A percentile compares a stretch with the other conserved stretches of the same genome.
Evolutionary conservation across 2,797 vertebrate species (phyloP).

Genomic region (Cygnus olor): DNA sequence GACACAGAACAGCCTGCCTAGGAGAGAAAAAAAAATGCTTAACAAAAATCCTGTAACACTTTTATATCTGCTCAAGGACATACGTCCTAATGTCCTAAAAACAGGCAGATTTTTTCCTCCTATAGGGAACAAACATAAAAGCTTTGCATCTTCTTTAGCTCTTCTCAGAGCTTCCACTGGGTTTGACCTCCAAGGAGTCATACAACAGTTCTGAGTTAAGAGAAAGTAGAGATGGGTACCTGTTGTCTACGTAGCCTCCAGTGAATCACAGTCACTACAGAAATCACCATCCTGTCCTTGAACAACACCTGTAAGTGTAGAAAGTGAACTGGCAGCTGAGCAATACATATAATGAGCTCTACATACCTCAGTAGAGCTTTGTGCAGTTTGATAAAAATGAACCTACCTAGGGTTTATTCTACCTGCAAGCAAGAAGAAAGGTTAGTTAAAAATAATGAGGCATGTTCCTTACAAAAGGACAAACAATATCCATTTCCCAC

Average conservation of each 20-base stretch:
- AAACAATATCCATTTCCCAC: background rate
- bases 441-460: background rate
- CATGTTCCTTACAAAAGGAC: background rate
- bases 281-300: background rate
- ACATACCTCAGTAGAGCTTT: background rate
- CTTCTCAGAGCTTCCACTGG: background rate
- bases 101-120: background rate
- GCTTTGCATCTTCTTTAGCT: background rate
- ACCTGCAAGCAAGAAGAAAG: background rate
- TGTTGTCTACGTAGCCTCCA: background rate
- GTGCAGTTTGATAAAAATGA: background rate
- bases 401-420: background rate
- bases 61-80: background rate
- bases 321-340: background rate
- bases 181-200: background rate
- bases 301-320: background rate
- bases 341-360: background rate
- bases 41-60: background rate
- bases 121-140: background rate
- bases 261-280: background rate
- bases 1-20: background rate
- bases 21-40: background rate
- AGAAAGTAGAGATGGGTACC: background rate
- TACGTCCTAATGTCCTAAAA: background rate
- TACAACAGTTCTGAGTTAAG: background rate